Base-by-base conservation (phyloP, 30 jellyfish, hydroid and myxozoan genomes). In the Mastigias papua region DNA sequence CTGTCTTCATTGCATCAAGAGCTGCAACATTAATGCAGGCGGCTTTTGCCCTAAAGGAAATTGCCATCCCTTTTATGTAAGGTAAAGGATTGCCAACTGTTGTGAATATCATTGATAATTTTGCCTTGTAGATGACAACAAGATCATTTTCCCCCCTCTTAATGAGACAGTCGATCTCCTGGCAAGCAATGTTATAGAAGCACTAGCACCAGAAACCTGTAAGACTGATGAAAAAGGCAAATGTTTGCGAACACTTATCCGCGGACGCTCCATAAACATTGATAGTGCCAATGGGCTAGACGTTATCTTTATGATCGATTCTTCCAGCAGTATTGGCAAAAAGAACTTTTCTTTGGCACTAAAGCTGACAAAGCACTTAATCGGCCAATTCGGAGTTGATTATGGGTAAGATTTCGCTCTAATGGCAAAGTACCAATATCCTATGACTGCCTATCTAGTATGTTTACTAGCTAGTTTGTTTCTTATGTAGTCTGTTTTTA, bases 291-390 rank as follows among this genome's bases (percentile, higher is more conserved):
- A 78, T 3, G 97, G 97, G 15, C 86, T 90, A 75, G 97, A 90
- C 46, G 57, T 90, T 31, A 69, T 83, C 42, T 90, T 90, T 32
- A 78, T 90, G 63, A 25, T 90, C 65, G 97, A 90, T 35, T 28
- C 97, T 13, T 90, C 97, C 26, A 64, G 82, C 34, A 90, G 97
- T 79, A 76, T 90, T 74, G 94, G 91, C 3, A n/a, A 0, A 23
- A 74, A 76, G n/a, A 57, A 90, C 28, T 90, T 90, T 32, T 27
- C 79, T 10, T 67, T 35, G 30, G 90, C 90, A 8, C 48, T 90
- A 68, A 32, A 66, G 7, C 82, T 82, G 69, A 72, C 91, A 19
- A 60, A 86, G 28, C 10, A 49, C 35, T 66, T 90, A 0, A 77
- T 90, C 31, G 61, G 51, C 48, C 34, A 19, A 42, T 34, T 90